These are phyloP conservation scores for Pyrgilauda ruficollis DNA, from an alignment of 2,113 vertebrate genomes.

Conservation along the genomic window DNA sequence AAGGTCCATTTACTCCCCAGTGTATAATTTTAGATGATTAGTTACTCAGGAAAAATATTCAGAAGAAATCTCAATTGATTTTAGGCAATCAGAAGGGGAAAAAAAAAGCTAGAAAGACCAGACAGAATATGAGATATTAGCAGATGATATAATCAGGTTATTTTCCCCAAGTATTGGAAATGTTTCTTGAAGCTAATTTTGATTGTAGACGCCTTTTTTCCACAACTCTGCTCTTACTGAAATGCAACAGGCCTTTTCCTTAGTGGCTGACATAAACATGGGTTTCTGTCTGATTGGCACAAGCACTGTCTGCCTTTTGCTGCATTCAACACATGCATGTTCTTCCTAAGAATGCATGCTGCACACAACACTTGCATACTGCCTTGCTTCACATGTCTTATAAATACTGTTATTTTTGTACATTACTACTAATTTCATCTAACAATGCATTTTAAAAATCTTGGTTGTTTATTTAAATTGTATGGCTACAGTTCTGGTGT, in stretches of 20 bases:
- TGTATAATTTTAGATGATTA: constrained; percentile 11
- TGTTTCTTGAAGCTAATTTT: not conserved
- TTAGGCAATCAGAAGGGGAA: not conserved
- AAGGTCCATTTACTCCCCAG: not conserved
- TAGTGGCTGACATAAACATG: not conserved
- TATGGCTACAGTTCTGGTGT: not conserved
- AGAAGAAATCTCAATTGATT: constrained; percentile 19
- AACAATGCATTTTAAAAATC: not conserved
- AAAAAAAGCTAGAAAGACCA: not conserved
- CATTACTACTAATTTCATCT: not conserved
- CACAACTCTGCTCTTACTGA: not conserved
- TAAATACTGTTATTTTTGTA: not conserved
- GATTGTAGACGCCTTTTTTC: not conserved
- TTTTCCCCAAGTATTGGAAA: not conserved
- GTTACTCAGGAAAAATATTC: not conserved
- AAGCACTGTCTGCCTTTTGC: not conserved
- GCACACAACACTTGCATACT: not conserved
- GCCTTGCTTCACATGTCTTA: not conserved
- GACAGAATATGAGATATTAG: not conserved
- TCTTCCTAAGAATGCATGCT: not conserved
- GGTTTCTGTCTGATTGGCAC: not conserved
- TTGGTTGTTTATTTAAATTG: not conserved
- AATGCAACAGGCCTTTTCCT: not conserved
- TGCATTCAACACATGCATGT: not conserved
- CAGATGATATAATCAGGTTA: not conserved